A percentile compares a stretch with the other conserved stretches of the same genome.
Conservation (phyloP, 2,888 invertebrate species). For the Mycogona germanica region DNA sequence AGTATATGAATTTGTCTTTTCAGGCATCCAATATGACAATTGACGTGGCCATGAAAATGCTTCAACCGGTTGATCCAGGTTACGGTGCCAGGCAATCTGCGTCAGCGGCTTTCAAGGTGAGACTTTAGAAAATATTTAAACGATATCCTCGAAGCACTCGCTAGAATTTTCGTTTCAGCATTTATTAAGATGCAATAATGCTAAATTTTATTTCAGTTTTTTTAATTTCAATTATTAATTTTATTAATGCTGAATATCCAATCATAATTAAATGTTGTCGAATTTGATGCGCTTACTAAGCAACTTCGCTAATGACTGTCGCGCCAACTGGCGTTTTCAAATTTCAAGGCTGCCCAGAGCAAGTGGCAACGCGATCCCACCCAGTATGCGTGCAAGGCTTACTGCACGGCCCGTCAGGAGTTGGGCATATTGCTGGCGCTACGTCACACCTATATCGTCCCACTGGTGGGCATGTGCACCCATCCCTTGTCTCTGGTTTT, state of each 20-base stretch:
- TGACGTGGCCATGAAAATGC: conserved; percentile 86
- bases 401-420: conserved; percentile 92
- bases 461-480: conserved; percentile 77
- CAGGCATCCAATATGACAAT: conserved; percentile 36
- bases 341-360: conserved; percentile 52
- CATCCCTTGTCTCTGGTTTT: conserved; percentile 80
- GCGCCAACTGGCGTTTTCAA: not conserved
- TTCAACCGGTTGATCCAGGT: conserved; percentile 86
- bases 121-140: not conserved
- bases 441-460: conserved; percentile 83
- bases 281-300: no score
- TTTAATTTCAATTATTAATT: no score
- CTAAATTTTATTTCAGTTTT: no score
- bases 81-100: conserved; percentile 52
- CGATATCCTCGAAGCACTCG: not conserved
- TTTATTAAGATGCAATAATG: no score
- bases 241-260: no score
- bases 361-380: conserved; percentile 91
- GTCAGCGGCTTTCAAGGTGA: conserved; percentile 43
- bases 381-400: conserved; percentile 88
- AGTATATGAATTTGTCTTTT: conserved; percentile 34
- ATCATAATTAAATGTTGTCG: no score
- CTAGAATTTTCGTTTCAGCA: no score
- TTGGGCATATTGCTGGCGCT: conserved; percentile 72
- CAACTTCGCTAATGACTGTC: not conserved